These are phyloP conservation scores for Spondyliosoma cantharus DNA, from an alignment of 2,797 vertebrate species.

Conservation along the genomic window DNA sequence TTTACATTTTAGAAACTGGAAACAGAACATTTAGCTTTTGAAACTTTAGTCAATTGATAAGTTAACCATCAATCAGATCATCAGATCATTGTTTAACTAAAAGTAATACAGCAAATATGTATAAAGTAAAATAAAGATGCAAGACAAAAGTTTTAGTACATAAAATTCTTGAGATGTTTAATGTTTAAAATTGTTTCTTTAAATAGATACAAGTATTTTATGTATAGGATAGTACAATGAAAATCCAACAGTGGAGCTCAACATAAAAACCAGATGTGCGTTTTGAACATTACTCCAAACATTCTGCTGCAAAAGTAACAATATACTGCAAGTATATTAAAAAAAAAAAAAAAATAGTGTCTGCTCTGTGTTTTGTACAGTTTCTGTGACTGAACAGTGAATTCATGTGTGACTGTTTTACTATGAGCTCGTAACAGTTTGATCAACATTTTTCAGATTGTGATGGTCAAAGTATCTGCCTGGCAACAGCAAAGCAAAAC, in stretches of 20 bases:
- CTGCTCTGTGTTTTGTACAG: conserved; percentile 17
- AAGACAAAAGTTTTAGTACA: conserved; percentile 30
- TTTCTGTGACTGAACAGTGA: conserved; percentile 15
- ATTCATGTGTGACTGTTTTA: conserved; percentile 4
- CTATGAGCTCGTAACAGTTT: conserved; percentile 3
- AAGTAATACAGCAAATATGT: not conserved
- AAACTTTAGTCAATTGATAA: not conserved
- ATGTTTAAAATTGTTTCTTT: conserved; percentile 85
- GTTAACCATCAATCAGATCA: accelerated
- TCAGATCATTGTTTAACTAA: not conserved
- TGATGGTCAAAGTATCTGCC: conserved; percentile 3
- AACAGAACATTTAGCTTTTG: not conserved
- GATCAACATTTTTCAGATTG: conserved; percentile 31
- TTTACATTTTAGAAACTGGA: not conserved
- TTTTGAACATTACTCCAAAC: conserved; percentile 46
- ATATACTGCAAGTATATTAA: not conserved
- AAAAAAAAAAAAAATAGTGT: conserved; percentile 5
- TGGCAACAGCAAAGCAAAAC: not conserved
- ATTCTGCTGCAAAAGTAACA: conserved; percentile 20
- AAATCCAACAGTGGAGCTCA: conserved; percentile 40
- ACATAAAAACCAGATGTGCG: conserved; percentile 53
- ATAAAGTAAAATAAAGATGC: conserved; percentile 9
- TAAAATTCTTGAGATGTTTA: conserved; percentile 64
- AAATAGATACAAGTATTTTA: conserved; percentile 87
- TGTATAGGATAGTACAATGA: conserved; percentile 74